Evolutionary conservation across 2,888 invertebrate genomes (phyloP), one percentile per base, ranked within the genome.

Genomic region (Melieria crassipennis): DNA sequence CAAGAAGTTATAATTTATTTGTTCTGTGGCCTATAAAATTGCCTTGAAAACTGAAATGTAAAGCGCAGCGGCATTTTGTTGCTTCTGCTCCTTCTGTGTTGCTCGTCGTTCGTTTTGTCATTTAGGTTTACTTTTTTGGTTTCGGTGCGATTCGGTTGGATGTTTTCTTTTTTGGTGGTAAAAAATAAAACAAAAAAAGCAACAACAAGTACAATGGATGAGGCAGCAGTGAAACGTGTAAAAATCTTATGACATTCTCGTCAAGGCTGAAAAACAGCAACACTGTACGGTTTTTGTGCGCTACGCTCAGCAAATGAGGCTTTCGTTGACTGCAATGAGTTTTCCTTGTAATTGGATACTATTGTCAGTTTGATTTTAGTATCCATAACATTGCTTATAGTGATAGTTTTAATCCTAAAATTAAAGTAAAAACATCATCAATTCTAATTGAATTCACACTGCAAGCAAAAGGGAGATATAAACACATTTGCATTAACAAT

Each of bases 1-100:
- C 30, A 63, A 60, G 58, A 68, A 71, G 70, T 47, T 72, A 73
- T 75, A 73, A 75, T 75, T 75, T 73, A 73, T 75, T 72, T 73
- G 71, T 73, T 72, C 65, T 70, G 73, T 70, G 75, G 71, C 64
- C 70, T 67, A 71, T 71, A 73, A 73, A 75, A 71, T 67, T 71
- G 63, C 42, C 60, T 66, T n/a, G 30, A 56, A 63, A 70, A 46
- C 48, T 47, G 52, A 69, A 7, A 16, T 57, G 61, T 13, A 16
- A 16, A 5, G 45, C 43, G n/a, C 55, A 56, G 55, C 60, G 42
- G 30, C 30, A 30, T n/a, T 55, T 13, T 9, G 55, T 4, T 43
- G 13, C 48, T 13, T 46, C 42, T n/a, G 42, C 47, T 62, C 10
- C 4, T 46, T 62, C 9, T 13, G 13, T 56, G 11, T 16, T 65